Base-by-base conservation (phyloP, 2,888 invertebrate genomes). In the Hylaea fasciaria region DNA sequence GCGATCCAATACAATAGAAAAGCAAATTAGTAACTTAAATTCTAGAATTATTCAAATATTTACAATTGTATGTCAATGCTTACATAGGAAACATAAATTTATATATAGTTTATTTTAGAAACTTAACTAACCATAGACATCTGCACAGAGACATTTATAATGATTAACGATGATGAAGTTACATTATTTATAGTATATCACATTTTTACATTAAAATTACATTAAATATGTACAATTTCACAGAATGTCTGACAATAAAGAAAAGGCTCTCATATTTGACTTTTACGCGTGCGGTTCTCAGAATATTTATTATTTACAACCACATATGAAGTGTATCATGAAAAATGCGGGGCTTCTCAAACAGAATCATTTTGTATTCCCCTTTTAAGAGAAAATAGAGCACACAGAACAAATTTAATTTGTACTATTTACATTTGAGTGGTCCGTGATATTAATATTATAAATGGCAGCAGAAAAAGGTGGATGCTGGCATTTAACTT, bases 371-470 rank as follows among this genome's bases (percentile, higher is more conserved):
- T 70, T 73, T 65, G 71, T 70, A 72, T 71, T 73, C 57, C 52
- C 4, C 60, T 69, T n/a, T 65, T 62, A 55, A 60, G 55, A 48
- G 54, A 43, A 53, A 57, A 54, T 35, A 39, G 56, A 57, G 53
- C 39, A 44, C 66, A 70, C 46, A 52, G 60, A 72, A 69, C 54
- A 66, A 65, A 65, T 57, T 68, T 70, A 71, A 70, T 62, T 70
- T 62, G 52, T 62, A 64, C 32, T 72, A 70, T 74, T 75, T 75
- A 80, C 69, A 76, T 68, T 68, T 39, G 64, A 69, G 56, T 71
- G 72, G 72, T 77, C 68, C 73, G 64, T 68, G 69, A 73, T 74
- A 80, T 71, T 74, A 81, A 73, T 68, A 76, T 68, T 40, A 80
- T 65, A 65, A 79, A 66, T 41, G 75, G 64, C 49, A 80, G 67